Base-by-base conservation (phyloP, 2,113 vertebrate species). In the Irena cyanogastra region DNA sequence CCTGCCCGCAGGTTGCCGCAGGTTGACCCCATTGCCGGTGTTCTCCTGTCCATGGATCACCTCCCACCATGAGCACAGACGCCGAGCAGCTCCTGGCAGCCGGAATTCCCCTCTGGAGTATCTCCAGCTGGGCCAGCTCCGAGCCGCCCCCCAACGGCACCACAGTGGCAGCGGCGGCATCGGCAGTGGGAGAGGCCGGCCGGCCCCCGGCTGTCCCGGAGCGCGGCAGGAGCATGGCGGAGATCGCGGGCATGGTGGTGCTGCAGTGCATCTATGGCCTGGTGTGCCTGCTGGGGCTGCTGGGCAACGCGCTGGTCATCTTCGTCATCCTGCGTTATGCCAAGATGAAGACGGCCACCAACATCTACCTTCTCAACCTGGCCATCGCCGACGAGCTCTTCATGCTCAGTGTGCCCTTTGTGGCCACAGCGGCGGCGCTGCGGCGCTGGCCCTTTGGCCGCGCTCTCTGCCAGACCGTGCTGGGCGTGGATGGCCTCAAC, bases 281-380 rank as follows among this genome's bases (percentile, higher is more conserved):
- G 96, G 98, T 99, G 95, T 99, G 98, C 86, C 96, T 99, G 89
- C 98, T 99, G 82, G 99, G 99, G 66, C 97, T 99, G 88, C 98
- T 98, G 77, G 99, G 99, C 59, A 99, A 99, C 95, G 98, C 99
- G 49, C 98, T 99, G 97, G 99, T 99, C 56, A 99, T 99, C 92
- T 99, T 99, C 15, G 99, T 99, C 82, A 98, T 99, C 90, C 97
- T 99, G 93, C 98, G 98, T 77, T 99, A 99, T 3, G 98, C 99
- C 92, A 99, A 99, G 94, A 99, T 99, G 99, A 98, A 98, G 97
- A 99, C 99, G 2, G 98, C 98, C 77, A 99, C 99, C 66, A 99
- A 99, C 94, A 98, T 99, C 96, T 99, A 99, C 97, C 98, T 99
- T 97, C 97, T 99, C n/a, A 99, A 99, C 96, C 84, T 99, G 97